A percentile compares a stretch with the other conserved stretches of the same genome.
phyloP scores from a whole-genome alignment of 92 coral and sea anemone genomes.

The Palythoa grandiflora region DNA sequence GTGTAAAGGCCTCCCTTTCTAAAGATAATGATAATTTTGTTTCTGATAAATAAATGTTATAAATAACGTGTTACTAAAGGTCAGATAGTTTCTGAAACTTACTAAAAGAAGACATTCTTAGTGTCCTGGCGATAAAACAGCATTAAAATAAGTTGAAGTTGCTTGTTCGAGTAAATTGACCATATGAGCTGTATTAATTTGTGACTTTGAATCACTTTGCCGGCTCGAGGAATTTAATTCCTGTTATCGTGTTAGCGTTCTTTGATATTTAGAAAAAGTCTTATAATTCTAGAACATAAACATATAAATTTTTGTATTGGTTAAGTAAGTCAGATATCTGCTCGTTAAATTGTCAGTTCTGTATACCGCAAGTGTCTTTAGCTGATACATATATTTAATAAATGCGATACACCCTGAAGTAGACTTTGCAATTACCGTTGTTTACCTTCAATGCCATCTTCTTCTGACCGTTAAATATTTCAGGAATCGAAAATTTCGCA shows the following conservation, averaged over 20 bases:
- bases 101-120: neutral
- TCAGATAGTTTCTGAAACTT: neutral
- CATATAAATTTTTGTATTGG: neutral
- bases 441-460: neutral
- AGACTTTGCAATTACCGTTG: neutral
- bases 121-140: neutral
- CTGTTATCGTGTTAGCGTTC: neutral
- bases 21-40: neutral
- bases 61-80: neutral
- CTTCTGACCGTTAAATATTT: constrained; percentile 1
- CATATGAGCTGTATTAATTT: neutral
- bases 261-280: neutral
- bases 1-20: constrained; percentile 3
- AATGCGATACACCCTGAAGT: constrained; percentile 25
- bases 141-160: constrained; percentile 2
- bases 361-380: neutral
- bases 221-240: neutral
- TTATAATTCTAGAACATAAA: neutral
- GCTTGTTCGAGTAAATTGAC: constrained; percentile 16
- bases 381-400: neutral
- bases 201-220: neutral
- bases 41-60: neutral
- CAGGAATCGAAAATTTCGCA: neutral
- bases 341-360: neutral
- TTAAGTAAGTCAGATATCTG: neutral